Base-by-base conservation (phyloP, 2,888 invertebrate genomes). In the Amiota mariae region DNA sequence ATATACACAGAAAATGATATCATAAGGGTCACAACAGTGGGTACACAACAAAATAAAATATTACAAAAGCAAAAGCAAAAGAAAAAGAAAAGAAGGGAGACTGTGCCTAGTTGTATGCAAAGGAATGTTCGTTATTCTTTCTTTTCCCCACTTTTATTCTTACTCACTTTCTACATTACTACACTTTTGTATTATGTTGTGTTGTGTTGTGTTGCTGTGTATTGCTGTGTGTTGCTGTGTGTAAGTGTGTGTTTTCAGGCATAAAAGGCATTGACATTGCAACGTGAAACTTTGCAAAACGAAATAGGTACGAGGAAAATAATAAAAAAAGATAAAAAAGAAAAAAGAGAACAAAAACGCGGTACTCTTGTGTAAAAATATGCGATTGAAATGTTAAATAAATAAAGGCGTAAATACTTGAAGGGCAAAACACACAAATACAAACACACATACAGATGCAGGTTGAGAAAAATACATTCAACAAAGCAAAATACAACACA, bases 361-460 rank as follows among this genome's bases (percentile, higher is more conserved):
- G 15, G 86, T 82, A 85, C 84, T 83, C 82, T 85, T 84, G 82
- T 84, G 83, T 79, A 81, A 81, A 85, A 84, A 84, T 87, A 86
- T 84, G 86, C 83, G 82, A 88, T 88, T 87, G 88, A 87, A 88
- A 87, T 88, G 87, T 83, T 86, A 88, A 88, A 88, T 87, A 88
- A 88, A 88, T 88, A 88, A 88, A 85, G 84, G 87, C 85, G 84
- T 82, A 82, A 85, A 84, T 84, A 85, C 86, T 84, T 86, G 85
- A 84, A 78, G 86, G 86, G 80, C 77, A 77, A 74, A 77, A 75
- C 76, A 78, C 61, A 24, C 54, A 54, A 54, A 15, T 51, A 61
- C 20, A 51, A 8, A 76, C 73, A 68, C 54, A 54, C 76, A 78
- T 24, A 24, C 54, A 54, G 9, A 68, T 9, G 9, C 36, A 36